Base-by-base conservation (phyloP, 2,888 invertebrate species). In the Oeneis ivallda region DNA sequence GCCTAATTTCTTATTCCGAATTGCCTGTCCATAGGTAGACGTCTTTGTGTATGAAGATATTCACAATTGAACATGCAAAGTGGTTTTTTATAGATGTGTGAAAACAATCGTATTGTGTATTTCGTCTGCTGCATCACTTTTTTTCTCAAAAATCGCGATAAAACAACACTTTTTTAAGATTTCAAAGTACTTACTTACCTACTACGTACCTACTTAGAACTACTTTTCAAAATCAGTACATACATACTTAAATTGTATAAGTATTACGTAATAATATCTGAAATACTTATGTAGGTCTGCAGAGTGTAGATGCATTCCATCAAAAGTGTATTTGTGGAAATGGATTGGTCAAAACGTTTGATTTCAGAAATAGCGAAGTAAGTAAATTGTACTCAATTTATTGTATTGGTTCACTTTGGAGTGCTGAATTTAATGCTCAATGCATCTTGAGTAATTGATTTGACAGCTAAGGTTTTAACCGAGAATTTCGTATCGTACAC, bases 361-460 rank as follows among this genome's bases (percentile, higher is more conserved):
- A 72, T 72, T 72, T 71, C 68, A 72, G 69, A 69, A 73, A 73
- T 68, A 71, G 69, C 68, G 68, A 66, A 62, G 69, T 67, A 70
- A 64, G 64, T 71, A 70, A 75, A 59, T 59, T 37, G 34, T 37
- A 49, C 34, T 11, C 49, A 59, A 59, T 59, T 74, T 72, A 72
- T 70, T 70, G 69, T 72, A 72, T 70, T 70, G 69, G 69, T 70
- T 74, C 71, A 71, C 67, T 72, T 64, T 68, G 64, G 66, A 73
- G 70, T 69, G 68, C 69, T 73, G 70, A 67, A 72, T 71, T 72
- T 68, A 71, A 69, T 69, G 67, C 69, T 71, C n/a, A n/a, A 13
- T 41, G 49, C 41, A 11, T 47, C 47, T 47, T 19, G 47, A 56
- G 47, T 17, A 41, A 54, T 34, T n/a, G 37, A 19, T 32, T 32